Conservation (phyloP, 2,797 vertebrate species). For the Benthosema pterotum region DNA sequence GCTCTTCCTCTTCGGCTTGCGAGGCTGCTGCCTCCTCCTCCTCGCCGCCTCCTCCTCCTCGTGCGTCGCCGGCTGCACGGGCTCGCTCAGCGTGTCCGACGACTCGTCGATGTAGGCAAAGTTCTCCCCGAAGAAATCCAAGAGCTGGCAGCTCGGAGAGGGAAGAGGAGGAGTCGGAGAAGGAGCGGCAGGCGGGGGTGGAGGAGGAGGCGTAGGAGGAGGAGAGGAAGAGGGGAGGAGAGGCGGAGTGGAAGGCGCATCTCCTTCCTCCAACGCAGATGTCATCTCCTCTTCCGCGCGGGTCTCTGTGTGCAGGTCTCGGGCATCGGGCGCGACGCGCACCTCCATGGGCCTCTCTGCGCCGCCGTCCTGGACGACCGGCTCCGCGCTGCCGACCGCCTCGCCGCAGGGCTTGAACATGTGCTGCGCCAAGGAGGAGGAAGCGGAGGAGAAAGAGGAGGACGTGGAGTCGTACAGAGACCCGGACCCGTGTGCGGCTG, state of each 20-base stretch:
- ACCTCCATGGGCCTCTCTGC: background rate
- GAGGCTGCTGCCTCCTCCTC: slow-evolving; percentile 57
- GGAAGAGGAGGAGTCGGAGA: slow-evolving; percentile 41
- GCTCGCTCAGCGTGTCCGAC: slow-evolving; percentile 87
- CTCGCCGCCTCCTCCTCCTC: slow-evolving; percentile 57
- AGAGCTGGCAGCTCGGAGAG: slow-evolving; percentile 62
- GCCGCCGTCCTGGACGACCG: slow-evolving; percentile 10
- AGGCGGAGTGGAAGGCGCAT: slow-evolving; percentile 12
- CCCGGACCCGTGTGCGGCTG: slow-evolving; percentile 53
- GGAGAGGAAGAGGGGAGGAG: slow-evolving; percentile 25
- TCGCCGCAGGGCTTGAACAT: slow-evolving; percentile 27
- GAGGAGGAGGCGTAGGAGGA: slow-evolving; percentile 16
- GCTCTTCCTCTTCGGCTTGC: slow-evolving; percentile 75
- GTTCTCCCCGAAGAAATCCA: slow-evolving; percentile 90
- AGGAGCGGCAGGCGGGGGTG: too few relatives aligned
- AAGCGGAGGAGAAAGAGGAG: slow-evolving; percentile 23
- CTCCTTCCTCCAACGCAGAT: slow-evolving; percentile 8
- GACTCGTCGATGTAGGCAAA: slow-evolving; percentile 93
- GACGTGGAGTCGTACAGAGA: slow-evolving; percentile 73
- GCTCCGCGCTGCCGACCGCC: slow-evolving; percentile 21
- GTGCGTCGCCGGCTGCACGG: slow-evolving; percentile 39
- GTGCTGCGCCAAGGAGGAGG: slow-evolving; percentile 35
- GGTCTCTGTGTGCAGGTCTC: slow-evolving; percentile 15
- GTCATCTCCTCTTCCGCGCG: slow-evolving; percentile 16
- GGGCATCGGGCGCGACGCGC: slow-evolving; percentile 18